Evolutionary conservation across 2,113 vertebrate species (phyloP).

Genomic region (Himantopus leucocephalus): DNA sequence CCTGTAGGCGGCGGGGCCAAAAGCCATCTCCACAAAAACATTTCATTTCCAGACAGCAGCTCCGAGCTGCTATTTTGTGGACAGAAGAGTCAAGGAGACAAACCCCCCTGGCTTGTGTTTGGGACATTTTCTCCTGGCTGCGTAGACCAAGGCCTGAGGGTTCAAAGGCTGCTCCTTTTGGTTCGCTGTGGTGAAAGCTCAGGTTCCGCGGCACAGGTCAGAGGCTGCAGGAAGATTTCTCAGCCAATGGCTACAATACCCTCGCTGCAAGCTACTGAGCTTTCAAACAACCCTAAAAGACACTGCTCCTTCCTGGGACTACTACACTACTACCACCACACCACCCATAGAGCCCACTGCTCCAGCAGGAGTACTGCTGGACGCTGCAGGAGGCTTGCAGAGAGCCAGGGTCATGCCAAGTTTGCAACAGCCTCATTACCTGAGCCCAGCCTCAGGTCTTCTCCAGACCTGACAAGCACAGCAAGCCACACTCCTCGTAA

Average conservation of each 20-base stretch:
- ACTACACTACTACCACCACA: background rate
- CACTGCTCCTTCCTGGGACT: background rate
- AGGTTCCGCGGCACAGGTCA: rapidly evolving
- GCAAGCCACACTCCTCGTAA: rapidly evolving
- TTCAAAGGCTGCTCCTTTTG: background rate
- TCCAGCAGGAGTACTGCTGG: background rate
- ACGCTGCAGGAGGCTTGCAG: background rate
- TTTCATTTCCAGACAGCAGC: background rate
- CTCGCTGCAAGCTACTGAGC: background rate
- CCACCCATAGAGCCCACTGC: background rate
- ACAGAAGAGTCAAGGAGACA: background rate
- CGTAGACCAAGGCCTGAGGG: background rate
- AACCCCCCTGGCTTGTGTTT: rapidly evolving
- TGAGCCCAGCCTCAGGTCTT: background rate
- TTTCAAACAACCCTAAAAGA: background rate
- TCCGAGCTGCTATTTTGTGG: background rate
- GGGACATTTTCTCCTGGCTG: background rate
- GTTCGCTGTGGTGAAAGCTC: background rate
- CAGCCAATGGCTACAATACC: background rate
- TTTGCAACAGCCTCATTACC: background rate
- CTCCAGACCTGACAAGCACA: background rate
- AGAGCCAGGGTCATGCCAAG: background rate
- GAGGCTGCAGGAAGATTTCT: background rate
- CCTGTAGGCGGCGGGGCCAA: background rate
- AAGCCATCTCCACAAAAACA: background rate